Conservation (phyloP, 2,113 vertebrate species). For the Syngnathus scovelli region DNA sequence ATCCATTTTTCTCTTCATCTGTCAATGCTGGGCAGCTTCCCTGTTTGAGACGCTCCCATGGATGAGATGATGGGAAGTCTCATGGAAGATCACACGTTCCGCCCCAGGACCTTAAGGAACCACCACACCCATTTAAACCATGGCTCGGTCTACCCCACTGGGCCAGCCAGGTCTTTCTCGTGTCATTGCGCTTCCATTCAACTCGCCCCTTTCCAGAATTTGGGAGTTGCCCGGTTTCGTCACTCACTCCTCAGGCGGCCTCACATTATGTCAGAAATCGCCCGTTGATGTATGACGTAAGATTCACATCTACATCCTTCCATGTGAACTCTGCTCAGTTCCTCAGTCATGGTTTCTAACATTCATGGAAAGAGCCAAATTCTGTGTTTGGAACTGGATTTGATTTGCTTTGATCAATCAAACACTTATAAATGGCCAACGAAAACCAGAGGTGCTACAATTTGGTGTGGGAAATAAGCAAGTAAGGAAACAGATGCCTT, state of each 20-base stretch:
- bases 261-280: constrained; percentile 8
- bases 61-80: constrained; percentile 45
- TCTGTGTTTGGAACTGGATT: constrained; percentile 36
- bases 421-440: constrained; percentile 50
- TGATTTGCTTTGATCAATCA: constrained; percentile 56
- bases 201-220: constrained; percentile 10
- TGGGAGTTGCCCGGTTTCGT: constrained; percentile 10
- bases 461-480: constrained; percentile 27
- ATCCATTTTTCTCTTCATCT: constrained; percentile 43
- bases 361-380: constrained; percentile 21
- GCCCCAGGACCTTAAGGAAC: constrained; percentile 36
- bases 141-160: constrained; percentile 37
- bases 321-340: constrained; percentile 46
- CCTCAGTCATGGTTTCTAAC: constrained; percentile 38
- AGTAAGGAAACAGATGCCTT: constrained; percentile 41
- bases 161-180: constrained; percentile 39
- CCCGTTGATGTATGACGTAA: constrained; percentile 1
- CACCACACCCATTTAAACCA: constrained; percentile 51
- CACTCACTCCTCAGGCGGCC: not conserved
- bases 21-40: constrained; percentile 47
- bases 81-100: constrained; percentile 31
- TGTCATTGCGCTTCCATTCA: constrained; percentile 33
- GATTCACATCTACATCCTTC: constrained; percentile 31
- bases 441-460: constrained; percentile 38
- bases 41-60: constrained; percentile 33